Percentiles rank a stretch among this genome's conserved stretches.
Evolutionary conservation across 2,113 vertebrate genomes (phyloP).

Genomic region (Glaucidium brasilianum): DNA sequence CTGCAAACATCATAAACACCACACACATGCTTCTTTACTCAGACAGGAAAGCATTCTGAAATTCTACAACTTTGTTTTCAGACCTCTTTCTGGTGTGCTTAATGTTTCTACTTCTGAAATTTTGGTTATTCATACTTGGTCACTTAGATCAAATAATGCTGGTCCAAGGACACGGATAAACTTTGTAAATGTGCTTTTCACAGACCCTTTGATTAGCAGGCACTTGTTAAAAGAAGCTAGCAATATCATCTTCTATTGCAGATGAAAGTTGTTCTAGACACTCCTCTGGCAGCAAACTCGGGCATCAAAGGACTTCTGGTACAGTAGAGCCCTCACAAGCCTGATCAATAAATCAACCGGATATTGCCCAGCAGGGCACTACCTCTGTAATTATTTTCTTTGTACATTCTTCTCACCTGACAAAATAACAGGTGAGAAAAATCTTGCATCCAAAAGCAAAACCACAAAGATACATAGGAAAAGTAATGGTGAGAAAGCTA

Average conservation of each 20-base stretch:
- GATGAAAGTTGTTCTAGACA: not conserved
- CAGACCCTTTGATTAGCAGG: not conserved
- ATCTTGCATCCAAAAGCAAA: not conserved
- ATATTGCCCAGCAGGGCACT: not conserved
- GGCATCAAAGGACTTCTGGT: not conserved
- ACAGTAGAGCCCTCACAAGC: not conserved
- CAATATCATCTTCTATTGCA: not conserved
- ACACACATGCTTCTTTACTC: not conserved
- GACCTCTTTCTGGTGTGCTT: not conserved
- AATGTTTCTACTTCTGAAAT: not conserved
- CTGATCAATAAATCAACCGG: not conserved
- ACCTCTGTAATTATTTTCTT: not conserved
- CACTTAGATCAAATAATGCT: not conserved
- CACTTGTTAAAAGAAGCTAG: not conserved
- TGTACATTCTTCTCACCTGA: not conserved
- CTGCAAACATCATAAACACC: not conserved
- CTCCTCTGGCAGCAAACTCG: not conserved
- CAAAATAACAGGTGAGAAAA: not conserved
- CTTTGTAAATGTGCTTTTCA: not conserved
- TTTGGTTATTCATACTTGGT: not conserved
- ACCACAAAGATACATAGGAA: not conserved
- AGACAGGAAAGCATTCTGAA: not conserved
- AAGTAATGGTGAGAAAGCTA: fast-evolving
- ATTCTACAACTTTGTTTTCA: not conserved
- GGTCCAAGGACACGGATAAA: not conserved